These are phyloP conservation scores for Diplodus sargus DNA, from an alignment of 2,797 vertebrate genomes.

Conservation along the genomic window DNA sequence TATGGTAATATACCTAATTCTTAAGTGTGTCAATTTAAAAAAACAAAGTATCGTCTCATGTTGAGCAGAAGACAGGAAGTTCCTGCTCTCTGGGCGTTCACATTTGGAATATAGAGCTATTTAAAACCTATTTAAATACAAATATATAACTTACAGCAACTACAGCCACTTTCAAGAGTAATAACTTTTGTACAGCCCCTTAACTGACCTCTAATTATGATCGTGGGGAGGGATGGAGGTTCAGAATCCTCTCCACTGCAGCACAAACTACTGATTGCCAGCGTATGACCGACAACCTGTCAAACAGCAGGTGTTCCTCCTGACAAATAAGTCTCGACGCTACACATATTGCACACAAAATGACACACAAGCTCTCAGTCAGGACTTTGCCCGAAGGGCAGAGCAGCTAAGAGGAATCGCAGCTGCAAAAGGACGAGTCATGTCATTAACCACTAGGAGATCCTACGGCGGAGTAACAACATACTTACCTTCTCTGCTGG, in stretches of 20 bases:
- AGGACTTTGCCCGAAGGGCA: conserved; percentile 29
- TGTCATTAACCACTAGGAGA: conserved; percentile 66
- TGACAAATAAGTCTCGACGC: conserved; percentile 45
- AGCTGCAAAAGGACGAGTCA: conserved; percentile 42
- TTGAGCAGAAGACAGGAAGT: neutral
- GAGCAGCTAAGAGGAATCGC: conserved; percentile 3
- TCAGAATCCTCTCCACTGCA: conserved; percentile 12
- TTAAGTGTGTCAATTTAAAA: too few relatives aligned
- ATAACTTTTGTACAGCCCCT: neutral
- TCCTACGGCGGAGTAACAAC: conserved; percentile 49
- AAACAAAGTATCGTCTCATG: neutral
- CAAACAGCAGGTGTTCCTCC: conserved; percentile 33
- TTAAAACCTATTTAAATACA: neutral
- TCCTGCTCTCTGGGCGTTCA: too few relatives aligned
- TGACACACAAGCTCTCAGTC: conserved; percentile 25
- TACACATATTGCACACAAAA: conserved; percentile 41
- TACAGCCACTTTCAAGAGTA: neutral
- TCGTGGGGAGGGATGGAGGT: conserved; percentile 8
- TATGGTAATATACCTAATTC: too few relatives aligned
- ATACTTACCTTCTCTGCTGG: conserved; percentile 80
- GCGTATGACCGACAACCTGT: conserved; percentile 20
- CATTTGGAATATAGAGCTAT: too few relatives aligned
- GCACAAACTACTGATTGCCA: conserved; percentile 29
- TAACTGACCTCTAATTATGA: neutral
- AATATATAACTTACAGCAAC: neutral